phyloP scores from a whole-genome alignment of 2,113 vertebrate species.

The Callipepla squamata region DNA sequence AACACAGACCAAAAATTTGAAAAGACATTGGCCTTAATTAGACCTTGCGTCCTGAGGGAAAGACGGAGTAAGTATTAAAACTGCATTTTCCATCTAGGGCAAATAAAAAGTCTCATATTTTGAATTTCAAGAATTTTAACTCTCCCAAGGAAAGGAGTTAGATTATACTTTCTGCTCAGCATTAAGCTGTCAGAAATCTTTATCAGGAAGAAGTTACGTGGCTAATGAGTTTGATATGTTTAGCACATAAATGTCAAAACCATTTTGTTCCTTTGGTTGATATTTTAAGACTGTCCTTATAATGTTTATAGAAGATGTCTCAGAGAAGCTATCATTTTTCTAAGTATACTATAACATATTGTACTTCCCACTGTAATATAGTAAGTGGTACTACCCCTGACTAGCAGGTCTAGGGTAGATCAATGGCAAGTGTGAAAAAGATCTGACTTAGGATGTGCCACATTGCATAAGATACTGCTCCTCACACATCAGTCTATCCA shows the following conservation, averaged over 20 bases:
- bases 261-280: neutral
- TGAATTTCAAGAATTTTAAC: neutral
- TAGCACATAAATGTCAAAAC: neutral
- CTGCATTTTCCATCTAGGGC: neutral
- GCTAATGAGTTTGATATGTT: neutral
- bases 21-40: constrained; percentile 75
- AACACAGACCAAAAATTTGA: neutral
- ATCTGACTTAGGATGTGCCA: neutral
- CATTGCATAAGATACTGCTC: neutral
- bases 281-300: neutral
- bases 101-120: neutral
- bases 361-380: neutral
- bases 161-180: neutral
- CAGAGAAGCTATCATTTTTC: neutral
- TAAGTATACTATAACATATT: neutral
- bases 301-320: neutral
- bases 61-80: constrained; percentile 38
- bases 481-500: neutral
- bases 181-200: neutral
- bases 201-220: neutral
- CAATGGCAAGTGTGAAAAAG: neutral
- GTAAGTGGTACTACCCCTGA: neutral
- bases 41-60: constrained; percentile 67
- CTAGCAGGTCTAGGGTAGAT: neutral
- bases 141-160: neutral